Evolutionary conservation across 2,113 vertebrate genomes (phyloP).

Genomic region (Lasiurus cinereus): DNA sequence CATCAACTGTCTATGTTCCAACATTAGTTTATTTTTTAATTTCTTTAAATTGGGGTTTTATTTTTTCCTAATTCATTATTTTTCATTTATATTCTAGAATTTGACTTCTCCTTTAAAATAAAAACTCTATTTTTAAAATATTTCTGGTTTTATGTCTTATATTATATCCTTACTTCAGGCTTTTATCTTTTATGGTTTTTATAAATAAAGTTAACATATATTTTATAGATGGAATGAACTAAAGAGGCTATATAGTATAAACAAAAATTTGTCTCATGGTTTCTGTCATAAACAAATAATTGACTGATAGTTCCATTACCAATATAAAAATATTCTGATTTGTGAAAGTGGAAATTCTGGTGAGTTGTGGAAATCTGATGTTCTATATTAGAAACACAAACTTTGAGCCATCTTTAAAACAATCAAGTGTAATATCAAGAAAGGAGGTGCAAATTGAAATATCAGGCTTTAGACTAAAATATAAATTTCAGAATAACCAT

Average conservation of each 20-base stretch:
- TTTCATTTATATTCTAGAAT: not conserved
- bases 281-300: constrained; percentile 1
- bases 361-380: not conserved
- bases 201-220: not conserved
- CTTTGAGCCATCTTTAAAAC: not conserved
- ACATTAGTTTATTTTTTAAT: not conserved
- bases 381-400: not conserved
- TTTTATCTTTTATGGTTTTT: not conserved
- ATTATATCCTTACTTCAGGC: not conserved
- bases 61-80: not conserved
- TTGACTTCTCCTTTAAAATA: not conserved
- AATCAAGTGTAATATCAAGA: not conserved
- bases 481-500: not conserved
- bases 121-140: not conserved
- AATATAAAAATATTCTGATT: not conserved
- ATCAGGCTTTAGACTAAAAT: not conserved
- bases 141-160: not conserved
- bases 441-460: not conserved
- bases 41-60: not conserved
- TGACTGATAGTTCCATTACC: not conserved
- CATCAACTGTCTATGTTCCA: not conserved
- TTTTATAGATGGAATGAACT: not conserved
- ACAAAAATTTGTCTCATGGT: not conserved
- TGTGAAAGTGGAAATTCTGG: not conserved
- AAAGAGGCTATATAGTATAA: not conserved